These are phyloP conservation scores for Andricus curvator DNA, from an alignment of 2,888 invertebrate genomes.

Conservation along the genomic window DNA sequence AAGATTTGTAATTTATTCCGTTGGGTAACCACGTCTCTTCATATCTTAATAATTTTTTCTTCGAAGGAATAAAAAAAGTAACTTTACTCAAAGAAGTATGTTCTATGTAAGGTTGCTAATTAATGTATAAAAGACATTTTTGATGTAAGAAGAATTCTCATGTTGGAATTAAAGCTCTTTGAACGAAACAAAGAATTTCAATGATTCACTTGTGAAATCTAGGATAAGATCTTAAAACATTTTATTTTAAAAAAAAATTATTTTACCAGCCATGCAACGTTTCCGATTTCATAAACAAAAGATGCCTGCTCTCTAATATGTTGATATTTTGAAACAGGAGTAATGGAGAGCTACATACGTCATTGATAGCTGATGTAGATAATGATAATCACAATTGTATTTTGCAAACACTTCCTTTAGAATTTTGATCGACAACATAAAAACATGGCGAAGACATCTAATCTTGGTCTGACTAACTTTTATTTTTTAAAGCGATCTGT, in stretches of 20 bases:
- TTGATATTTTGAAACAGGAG: slow-evolving; percentile 10
- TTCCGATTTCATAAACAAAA: neutral
- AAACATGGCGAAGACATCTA: neutral
- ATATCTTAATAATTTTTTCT: no score
- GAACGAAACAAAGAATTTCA: neutral
- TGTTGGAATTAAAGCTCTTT: neutral
- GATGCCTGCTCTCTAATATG: neutral
- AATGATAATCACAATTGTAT: no score
- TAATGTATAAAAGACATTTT: no score
- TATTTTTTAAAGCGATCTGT: neutral
- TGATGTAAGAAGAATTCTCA: neutral
- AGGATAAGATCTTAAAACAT: no score
- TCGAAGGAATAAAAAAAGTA: no score
- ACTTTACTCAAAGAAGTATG: neutral
- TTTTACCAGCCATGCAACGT: neutral
- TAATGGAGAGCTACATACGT: neutral
- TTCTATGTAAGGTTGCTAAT: neutral
- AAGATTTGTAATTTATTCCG: neutral
- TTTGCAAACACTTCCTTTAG: no score
- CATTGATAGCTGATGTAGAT: neutral
- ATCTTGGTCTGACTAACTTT: neutral
- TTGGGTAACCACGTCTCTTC: neutral
- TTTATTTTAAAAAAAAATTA: no score
- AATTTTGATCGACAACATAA: neutral
- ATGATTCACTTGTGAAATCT: neutral